These are phyloP conservation scores for Norana najaformis DNA, from an alignment of 2,888 invertebrate genomes.

Conservation along the genomic window DNA sequence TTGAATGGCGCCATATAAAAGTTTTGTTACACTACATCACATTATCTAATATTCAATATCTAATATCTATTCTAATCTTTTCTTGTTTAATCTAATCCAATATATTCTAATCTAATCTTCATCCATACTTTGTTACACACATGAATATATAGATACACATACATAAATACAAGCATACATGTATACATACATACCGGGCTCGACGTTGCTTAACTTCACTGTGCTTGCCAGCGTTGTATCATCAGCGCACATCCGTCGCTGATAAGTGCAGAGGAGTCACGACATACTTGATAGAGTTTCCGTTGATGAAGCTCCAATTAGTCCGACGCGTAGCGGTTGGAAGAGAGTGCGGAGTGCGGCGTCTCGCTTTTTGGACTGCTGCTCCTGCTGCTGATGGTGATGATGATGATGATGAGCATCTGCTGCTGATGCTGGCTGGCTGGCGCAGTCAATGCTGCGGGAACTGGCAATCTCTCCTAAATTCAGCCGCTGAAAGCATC, in stretches of 20 bases:
- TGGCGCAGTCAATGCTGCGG: not conserved
- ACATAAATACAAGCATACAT: no score
- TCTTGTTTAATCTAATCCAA: no score
- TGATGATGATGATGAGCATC: not conserved
- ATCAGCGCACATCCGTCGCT: no score
- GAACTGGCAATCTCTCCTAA: not conserved
- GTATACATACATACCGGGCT: not conserved
- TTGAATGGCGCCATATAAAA: no score
- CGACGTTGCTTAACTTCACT: not conserved
- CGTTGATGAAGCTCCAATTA: slow-evolving; percentile 4
- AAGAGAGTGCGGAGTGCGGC: not conserved
- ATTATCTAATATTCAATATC: no score
- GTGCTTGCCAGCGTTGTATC: not conserved
- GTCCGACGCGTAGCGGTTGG: not conserved
- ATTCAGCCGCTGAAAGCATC: not conserved
- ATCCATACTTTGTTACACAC: not conserved
- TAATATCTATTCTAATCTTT: no score
- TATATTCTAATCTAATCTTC: no score
- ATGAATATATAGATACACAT: not conserved
- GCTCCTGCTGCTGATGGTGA: no score
- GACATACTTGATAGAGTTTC: slow-evolving; percentile 13
- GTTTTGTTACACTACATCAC: no score
- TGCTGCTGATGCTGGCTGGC: not conserved
- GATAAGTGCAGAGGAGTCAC: not conserved
- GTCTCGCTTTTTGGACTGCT: not conserved